These are phyloP conservation scores for Caenorhabditis latens DNA, from an alignment of 1,140 invertebrate genomes.

Conservation along the genomic window DNA sequence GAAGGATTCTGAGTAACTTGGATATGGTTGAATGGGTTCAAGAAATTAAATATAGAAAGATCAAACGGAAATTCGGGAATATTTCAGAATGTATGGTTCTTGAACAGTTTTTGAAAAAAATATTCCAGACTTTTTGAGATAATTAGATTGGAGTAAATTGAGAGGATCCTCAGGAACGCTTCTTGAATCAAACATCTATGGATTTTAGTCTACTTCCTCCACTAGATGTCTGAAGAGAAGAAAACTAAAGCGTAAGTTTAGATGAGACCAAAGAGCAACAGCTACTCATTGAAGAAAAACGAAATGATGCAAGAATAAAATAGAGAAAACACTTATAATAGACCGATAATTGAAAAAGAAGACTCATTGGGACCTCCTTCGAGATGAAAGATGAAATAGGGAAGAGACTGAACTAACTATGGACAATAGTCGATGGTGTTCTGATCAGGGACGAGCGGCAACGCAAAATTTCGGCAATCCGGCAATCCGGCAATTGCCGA, in stretches of 20 bases:
- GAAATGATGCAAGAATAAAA: neutral
- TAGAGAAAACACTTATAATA: neutral
- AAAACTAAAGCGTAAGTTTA: neutral
- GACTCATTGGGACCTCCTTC: neutral
- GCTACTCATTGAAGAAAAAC: neutral
- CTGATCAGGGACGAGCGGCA: too few relatives aligned
- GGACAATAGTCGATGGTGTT: neutral
- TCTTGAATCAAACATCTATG: too few relatives aligned
- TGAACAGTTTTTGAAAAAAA: neutral
- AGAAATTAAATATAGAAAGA: neutral
- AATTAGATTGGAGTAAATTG: too few relatives aligned
- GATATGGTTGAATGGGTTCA: slow-evolving; percentile 21
- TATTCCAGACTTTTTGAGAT: too few relatives aligned
- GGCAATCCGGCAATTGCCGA: too few relatives aligned
- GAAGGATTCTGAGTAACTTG: neutral
- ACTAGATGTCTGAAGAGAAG: too few relatives aligned
- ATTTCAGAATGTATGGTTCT: neutral
- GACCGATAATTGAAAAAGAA: neutral
- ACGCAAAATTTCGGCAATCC: too few relatives aligned
- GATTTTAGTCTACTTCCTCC: too few relatives aligned
- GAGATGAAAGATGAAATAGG: slow-evolving; percentile 1
- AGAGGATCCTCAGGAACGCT: too few relatives aligned
- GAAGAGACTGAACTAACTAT: neutral
- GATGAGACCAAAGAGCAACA: slow-evolving; percentile 10
- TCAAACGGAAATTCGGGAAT: neutral